phyloP scores from a whole-genome alignment of 1,140 invertebrate species.

The Hesperophylax magnus region DNA sequence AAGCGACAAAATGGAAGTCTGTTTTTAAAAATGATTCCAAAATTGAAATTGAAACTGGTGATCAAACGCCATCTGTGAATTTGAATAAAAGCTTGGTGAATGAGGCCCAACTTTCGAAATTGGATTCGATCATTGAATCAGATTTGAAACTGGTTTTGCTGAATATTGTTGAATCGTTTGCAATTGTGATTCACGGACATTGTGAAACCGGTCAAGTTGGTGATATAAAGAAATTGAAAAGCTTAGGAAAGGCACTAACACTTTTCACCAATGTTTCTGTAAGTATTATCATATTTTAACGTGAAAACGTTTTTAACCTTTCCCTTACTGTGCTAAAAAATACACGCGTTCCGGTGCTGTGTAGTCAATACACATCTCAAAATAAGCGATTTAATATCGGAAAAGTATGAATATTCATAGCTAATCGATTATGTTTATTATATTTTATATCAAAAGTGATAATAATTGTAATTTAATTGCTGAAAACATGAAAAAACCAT shows the following conservation, averaged over 20 bases:
- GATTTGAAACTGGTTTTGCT: slow-evolving; percentile 14
- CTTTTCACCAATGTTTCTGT: slow-evolving; percentile 40
- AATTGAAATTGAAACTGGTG: slow-evolving; percentile 30
- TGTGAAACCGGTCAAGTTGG: background rate
- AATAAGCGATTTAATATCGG: too few relatives aligned
- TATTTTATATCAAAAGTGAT: too few relatives aligned
- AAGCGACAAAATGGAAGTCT: slow-evolving; percentile 36
- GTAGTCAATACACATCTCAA: too few relatives aligned
- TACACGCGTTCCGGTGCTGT: too few relatives aligned
- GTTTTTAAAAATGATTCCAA: slow-evolving; percentile 17
- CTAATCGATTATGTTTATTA: too few relatives aligned
- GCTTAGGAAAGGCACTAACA: slow-evolving; percentile 28
- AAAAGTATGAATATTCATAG: too few relatives aligned
- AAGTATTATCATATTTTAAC: slow-evolving; percentile 14
- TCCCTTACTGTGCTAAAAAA: too few relatives aligned
- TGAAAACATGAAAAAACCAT: too few relatives aligned
- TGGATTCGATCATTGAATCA: background rate
- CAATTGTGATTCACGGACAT: slow-evolving; percentile 5
- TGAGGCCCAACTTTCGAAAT: background rate
- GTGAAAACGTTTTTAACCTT: too few relatives aligned
- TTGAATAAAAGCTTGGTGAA: background rate
- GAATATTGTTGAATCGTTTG: slow-evolving; percentile 22
- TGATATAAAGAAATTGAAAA: slow-evolving; percentile 38
- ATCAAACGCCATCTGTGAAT: background rate
- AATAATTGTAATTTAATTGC: too few relatives aligned